Conservation (phyloP, 2,113 vertebrate genomes). For the Physeter macrocephalus region DNA sequence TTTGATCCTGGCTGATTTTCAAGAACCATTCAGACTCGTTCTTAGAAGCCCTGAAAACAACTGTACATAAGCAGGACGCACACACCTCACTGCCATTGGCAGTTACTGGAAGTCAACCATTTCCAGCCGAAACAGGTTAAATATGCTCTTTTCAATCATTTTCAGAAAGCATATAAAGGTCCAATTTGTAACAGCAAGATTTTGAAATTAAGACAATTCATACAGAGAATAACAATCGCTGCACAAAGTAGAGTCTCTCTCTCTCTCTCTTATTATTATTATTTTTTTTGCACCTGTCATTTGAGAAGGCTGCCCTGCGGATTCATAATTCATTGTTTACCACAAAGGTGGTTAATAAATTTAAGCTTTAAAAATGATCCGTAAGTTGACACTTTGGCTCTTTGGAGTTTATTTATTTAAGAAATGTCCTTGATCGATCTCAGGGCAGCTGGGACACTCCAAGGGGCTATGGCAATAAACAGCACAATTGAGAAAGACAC, state of each 20-base stretch:
- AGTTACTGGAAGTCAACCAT: constrained; percentile 53
- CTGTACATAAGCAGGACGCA: constrained; percentile 67
- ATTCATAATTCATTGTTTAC: constrained; percentile 50
- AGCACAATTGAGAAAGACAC: constrained; percentile 14
- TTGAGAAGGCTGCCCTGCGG: neutral
- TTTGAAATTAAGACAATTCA: constrained; percentile 58
- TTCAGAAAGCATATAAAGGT: constrained; percentile 71
- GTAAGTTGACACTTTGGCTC: constrained; percentile 52
- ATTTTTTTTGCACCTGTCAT: neutral
- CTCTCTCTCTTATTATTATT: neutral
- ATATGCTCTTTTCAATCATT: constrained; percentile 37
- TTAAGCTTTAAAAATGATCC: constrained; percentile 54
- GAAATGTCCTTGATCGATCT: constrained; percentile 39
- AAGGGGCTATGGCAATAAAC: neutral
- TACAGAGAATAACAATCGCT: neutral
- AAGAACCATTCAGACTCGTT: constrained; percentile 69
- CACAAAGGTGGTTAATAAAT: constrained; percentile 47
- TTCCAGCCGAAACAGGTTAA: constrained; percentile 52
- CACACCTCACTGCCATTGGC: constrained; percentile 34
- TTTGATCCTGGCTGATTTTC: constrained; percentile 68
- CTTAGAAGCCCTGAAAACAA: constrained; percentile 76
- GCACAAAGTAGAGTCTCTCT: neutral
- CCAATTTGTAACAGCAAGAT: constrained; percentile 49
- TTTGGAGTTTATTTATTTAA: constrained; percentile 32
- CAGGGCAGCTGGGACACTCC: neutral